Evolutionary conservation across 2,113 vertebrate genomes (phyloP), one percentile per base, ranked within the genome.

Genomic region (Fukomys damarensis): DNA sequence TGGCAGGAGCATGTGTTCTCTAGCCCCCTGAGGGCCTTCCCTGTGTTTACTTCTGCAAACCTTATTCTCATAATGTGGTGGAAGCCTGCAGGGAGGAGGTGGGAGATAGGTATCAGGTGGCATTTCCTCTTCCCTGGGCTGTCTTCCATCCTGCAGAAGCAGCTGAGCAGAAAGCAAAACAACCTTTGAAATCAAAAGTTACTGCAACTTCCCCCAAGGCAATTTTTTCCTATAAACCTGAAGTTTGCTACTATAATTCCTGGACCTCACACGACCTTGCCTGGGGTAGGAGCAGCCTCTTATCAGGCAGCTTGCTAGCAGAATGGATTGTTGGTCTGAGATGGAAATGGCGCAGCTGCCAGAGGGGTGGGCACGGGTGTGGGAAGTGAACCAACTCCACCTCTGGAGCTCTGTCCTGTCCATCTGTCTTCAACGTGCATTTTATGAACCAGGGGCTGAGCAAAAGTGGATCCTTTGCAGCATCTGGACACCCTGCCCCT

Each of bases 141-240:
- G 28, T 28, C 80, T 88, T 88, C 92, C 59, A 59, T 35, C 38
- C 61, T 4, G 58, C 26, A 76, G 65, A 87, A 32, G 7, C n/a
- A 61, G 41, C 4, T 72, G 41, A 70, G 72, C 77, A 91, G 66
- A 93, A 72, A 94, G n/a, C 82, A 86, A n/a, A 93, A 58, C 7
- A n/a, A 17, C 38, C 68, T 61, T 89, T 77, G 92, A 92, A 89
- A 80, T 86, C 83, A 58, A 54, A 38, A 66, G 28, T 41, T 46
- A 30, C 32, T 68, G n/a, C 52, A 56, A 26, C 46, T 30, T 88
- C 10, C 79, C 63, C 87, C 49, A 70, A 17, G 66, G 43, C 77
- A 84, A 59, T 46, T 70, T 76, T 88, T 91, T 77, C 82, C 84
- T 38, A 11, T 16, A 86, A 82, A 83, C 54, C 54, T 93, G 38